Conservation (phyloP, 2,797 vertebrate genomes). For the Anomalospiza imberbis region DNA sequence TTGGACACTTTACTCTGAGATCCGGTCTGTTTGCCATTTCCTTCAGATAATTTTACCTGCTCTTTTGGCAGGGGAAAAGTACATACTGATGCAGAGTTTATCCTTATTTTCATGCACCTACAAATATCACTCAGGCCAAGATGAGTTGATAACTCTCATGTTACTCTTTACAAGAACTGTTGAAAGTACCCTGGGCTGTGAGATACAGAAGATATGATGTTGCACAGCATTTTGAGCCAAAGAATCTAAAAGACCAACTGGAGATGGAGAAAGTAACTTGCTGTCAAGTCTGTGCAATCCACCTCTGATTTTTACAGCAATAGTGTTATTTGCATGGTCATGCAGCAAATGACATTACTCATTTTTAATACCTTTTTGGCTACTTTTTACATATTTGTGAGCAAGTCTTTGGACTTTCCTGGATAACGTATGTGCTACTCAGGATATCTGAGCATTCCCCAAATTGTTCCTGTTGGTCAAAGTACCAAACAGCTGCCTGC, state of each 20-base stretch:
- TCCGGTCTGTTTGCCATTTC: slow-evolving; percentile 53
- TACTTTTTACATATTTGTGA: neutral
- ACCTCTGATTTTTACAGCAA: neutral
- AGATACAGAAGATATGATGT: neutral
- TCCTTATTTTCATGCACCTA: slow-evolving; percentile 14
- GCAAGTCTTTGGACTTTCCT: neutral
- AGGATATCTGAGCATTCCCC: neutral
- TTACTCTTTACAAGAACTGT: neutral
- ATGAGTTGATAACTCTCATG: neutral
- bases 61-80: neutral
- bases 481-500: neutral
- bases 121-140: neutral
- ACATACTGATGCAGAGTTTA: neutral
- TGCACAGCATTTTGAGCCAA: neutral
- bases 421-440: neutral
- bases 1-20: slow-evolving; percentile 56
- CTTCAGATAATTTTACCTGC: slow-evolving; percentile 52
- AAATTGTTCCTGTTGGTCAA: rapidly evolving
- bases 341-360: neutral
- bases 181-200: neutral
- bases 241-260: neutral
- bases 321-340: neutral
- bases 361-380: neutral
- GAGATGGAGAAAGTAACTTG: neutral
- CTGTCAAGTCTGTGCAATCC: neutral